These are phyloP conservation scores for Lydus trimaculatus DNA, from an alignment of 2,888 invertebrate genomes.

Conservation along the genomic window DNA sequence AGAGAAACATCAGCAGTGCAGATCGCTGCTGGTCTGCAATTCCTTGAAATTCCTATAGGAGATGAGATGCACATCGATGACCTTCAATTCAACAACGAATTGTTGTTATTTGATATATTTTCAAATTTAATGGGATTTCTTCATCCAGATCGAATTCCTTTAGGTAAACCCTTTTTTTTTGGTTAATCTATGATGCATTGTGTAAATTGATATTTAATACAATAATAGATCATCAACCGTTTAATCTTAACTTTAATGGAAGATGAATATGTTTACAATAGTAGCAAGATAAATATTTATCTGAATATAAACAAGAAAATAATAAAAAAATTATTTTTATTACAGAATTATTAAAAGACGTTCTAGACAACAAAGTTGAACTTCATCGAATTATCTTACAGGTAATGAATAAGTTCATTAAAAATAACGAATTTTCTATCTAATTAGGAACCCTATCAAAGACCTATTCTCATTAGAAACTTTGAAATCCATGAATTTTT, in stretches of 20 bases:
- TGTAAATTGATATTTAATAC: not conserved
- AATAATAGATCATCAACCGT: not conserved
- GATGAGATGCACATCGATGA: constrained; percentile 58
- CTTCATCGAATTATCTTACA: constrained; percentile 49
- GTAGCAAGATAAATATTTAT: not conserved
- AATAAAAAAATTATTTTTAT: constrained; percentile 34
- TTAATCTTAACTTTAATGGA: too few relatives aligned
- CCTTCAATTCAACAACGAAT: constrained; percentile 67
- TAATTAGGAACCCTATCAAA: not conserved
- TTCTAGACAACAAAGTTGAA: constrained; percentile 36
- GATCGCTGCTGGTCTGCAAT: constrained; percentile 43
- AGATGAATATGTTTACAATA: too few relatives aligned
- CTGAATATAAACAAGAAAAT: constrained; percentile 15
- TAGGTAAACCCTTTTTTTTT: constrained; percentile 62
- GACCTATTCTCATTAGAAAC: constrained; percentile 10
- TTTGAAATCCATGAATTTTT: constrained; percentile 15
- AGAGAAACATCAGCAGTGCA: constrained; percentile 31
- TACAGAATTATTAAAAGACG: constrained; percentile 45
- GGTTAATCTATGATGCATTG: too few relatives aligned
- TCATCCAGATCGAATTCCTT: constrained; percentile 71
- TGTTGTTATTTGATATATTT: constrained; percentile 70
- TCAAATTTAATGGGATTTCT: constrained; percentile 69
- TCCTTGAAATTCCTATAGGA: constrained; percentile 55
- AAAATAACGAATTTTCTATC: not conserved
- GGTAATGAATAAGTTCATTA: constrained; percentile 40